These are phyloP conservation scores for Falco berigora DNA, from an alignment of 2,797 vertebrate genomes.

Conservation along the genomic window DNA sequence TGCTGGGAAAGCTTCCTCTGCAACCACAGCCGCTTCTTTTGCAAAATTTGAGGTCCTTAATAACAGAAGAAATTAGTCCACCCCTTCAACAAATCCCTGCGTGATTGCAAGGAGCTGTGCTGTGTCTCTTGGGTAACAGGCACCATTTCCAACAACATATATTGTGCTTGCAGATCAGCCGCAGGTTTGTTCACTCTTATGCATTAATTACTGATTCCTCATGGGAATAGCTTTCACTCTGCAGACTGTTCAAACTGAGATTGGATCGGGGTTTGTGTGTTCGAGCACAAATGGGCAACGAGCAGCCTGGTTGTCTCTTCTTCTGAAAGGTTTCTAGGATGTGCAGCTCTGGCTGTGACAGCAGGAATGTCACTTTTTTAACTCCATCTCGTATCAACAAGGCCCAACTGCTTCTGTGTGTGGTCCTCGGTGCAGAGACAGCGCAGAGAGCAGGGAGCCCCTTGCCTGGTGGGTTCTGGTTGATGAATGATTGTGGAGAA, in stretches of 20 bases:
- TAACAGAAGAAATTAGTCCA: accelerated
- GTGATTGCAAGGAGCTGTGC: accelerated
- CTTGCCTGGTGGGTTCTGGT: neutral
- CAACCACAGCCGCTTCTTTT: neutral
- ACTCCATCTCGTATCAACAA: accelerated
- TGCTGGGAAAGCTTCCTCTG: neutral
- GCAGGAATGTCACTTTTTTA: neutral
- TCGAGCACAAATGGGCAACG: neutral
- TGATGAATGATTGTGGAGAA: neutral
- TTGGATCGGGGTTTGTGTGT: neutral
- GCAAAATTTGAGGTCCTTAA: neutral
- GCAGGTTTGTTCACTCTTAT: neutral
- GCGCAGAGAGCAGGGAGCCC: neutral
- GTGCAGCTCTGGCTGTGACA: neutral
- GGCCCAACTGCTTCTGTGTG: accelerated
- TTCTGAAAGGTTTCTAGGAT: neutral
- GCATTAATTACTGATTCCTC: neutral
- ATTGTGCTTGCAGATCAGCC: neutral
- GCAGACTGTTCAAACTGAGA: neutral
- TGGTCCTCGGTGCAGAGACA: neutral
- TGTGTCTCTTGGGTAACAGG: neutral
- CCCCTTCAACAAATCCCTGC: neutral
- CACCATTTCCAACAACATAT: neutral
- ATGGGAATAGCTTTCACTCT: neutral
- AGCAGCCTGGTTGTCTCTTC: neutral